Base-by-base conservation (phyloP, 2,888 invertebrate genomes). In the Drosophila anomalipes region DNA sequence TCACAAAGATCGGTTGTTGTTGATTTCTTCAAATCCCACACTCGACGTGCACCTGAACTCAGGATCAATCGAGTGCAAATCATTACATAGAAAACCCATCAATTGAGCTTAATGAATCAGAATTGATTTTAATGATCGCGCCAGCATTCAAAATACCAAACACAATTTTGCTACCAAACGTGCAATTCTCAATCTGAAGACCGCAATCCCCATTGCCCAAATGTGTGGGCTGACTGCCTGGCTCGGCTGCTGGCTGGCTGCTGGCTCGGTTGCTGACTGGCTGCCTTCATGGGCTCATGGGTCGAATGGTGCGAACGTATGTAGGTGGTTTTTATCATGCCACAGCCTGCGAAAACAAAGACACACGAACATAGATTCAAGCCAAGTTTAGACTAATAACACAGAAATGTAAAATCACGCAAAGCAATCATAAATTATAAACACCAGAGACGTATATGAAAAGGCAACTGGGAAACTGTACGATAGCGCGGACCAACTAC, bases 381-480 rank as follows among this genome's bases (percentile, higher is more conserved):
- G 66, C 76, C 84, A 82, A 82, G 82, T 78, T 83, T 85, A 85
- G 75, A 83, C 83, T 83, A 83, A 83, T 83, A 83, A 83, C 78
- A 81, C 70, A 83, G 78, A 83, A 85, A 83, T 78, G 71, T 74
- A 82, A 82, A 83, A 83, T 83, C 83, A 83, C 83, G 83, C 83
- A 85, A 82, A 85, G 86, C 83, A 83, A 83, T 83, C 83, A 83
- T 83, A 85, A 83, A 85, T 83, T 83, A 85, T 81, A 78, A 82
- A 78, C 82, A 84, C 77, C 77, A 64, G 70, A 80, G 70, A 72
- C 57, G 52, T 62, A 44, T 62, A 37, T 49, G 53, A 67, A 68
- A 73, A 67, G 58, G 51, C 67, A 62, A 41, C 70, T 75, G 60
- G 75, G 68, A 68, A 67, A 53, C 63, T 67, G 63, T 60, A 58